Conservation (phyloP, 2,888 invertebrate species). For the Dinocampus coccinellae region DNA sequence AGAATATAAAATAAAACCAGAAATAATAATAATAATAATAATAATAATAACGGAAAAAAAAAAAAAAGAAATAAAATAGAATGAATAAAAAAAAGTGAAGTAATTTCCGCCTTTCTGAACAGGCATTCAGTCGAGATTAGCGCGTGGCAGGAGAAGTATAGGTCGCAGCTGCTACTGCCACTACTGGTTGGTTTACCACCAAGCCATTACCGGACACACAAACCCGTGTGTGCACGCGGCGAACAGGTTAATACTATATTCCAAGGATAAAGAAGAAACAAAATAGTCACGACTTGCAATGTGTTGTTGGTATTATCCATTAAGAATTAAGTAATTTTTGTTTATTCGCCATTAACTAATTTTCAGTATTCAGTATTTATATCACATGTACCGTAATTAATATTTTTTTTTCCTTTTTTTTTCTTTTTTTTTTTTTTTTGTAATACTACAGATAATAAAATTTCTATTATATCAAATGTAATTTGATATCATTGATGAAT, state of each 20-base stretch:
- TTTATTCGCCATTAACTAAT: constrained; percentile 11
- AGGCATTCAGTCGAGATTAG: constrained; percentile 39
- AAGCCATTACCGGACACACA: constrained; percentile 30
- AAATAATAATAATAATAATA: too few species aligned
- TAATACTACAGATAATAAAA: too few species aligned
- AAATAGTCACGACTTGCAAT: constrained; percentile 15
- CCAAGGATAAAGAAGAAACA: neutral
- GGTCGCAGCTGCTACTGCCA: constrained; percentile 31
- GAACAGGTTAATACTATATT: constrained; percentile 22
- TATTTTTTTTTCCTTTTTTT: neutral
- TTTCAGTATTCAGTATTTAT: too few species aligned
- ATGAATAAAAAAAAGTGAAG: neutral
- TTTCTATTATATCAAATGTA: too few species aligned
- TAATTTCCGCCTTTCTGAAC: constrained; percentile 1
- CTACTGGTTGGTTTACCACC: constrained; percentile 23
- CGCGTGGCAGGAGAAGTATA: constrained; percentile 27
- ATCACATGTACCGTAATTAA: too few species aligned
- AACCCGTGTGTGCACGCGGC: constrained; percentile 10
- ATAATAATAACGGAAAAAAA: neutral
- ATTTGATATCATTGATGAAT: neutral
- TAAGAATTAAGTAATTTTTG: constrained; percentile 9
- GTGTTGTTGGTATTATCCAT: constrained; percentile 12
- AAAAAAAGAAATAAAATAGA: neutral
- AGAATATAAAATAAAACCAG: neutral
- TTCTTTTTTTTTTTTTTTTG: neutral